Base-by-base conservation (phyloP, 2,797 vertebrate species). In the Tokudaia tokunoshimensis region DNA sequence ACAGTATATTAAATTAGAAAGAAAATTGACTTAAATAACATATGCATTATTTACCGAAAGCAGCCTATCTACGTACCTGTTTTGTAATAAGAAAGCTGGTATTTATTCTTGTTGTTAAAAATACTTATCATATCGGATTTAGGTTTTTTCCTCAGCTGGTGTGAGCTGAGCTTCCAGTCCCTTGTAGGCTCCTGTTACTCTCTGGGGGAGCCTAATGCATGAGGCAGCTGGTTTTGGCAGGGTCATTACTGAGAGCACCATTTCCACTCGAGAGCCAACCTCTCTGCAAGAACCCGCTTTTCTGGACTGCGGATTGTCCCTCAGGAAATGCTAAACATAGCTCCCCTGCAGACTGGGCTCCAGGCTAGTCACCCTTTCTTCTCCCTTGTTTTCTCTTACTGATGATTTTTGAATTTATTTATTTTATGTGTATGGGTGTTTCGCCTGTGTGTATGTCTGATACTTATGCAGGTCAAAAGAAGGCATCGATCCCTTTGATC, bases 191-290 rank as follows among this genome's bases (percentile, higher is more conserved):
- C 81, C 76, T 44, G 17, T 94, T 87, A 31, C 94, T 31, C 94
- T 88, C 82, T 37, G 22, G 92, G 94, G 85, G 52, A 74, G 6
- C 13, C 76, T 92, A 94, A 94, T 88, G 94, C 84, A 19, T 0
- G 44, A 79, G 57, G 59, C 50, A 13, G 87, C 3, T 7, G 83
- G 15, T 96, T 86, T n/a, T 24, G 94, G 90, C 92, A 94, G 92
- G 83, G 17, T 76, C 41, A 3, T 59, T 87, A 47, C 26, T 7
- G 50, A 89, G 89, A 84, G 84, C 78, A 29, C 52, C 15, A 1
- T 24, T 84, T 61, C 74, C 50, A 15, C 55, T 92, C 20, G 13
- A 17, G 75, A 90, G 87, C 9, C 89, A n/a, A 14, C 67, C 72
- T 86, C 91, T 59, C 11, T 85, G 94, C 67, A 44, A 65, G 92